Evolutionary conservation across 2,888 invertebrate genomes (phyloP), one percentile per base, ranked within the genome.

Genomic region (Leptinotarsa rubiginosa): DNA sequence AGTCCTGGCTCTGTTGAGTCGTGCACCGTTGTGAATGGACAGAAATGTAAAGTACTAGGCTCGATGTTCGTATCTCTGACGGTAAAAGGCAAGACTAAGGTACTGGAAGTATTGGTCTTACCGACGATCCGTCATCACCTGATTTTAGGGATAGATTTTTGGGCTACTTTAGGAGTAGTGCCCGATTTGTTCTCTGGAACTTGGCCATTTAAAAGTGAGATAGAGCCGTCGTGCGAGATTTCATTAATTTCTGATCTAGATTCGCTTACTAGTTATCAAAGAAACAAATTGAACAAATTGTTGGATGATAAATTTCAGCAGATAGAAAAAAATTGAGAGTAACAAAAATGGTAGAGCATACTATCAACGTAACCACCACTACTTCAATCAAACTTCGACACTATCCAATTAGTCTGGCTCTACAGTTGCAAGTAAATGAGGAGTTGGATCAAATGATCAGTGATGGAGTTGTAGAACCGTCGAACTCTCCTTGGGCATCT

Each of bases 401-500:
- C 68, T 74, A 71, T 15, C 78, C 78, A 1, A 65, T 80, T 12
- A 76, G 75, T 2, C 78, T 73, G 2, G 65, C 47, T 3, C 52
- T 69, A 12, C 77, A 78, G 64, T 47, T 49, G 54, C n/a, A 71
- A 41, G 72, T 80, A 12, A 69, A 80, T 49, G 49, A 47, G 16
- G 78, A 83, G 56, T 47, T 83, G 47, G 76, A 67, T 47, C 77
- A 77, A 56, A 80, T 85, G 78, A 31, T 83, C 69, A 70, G 76
- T 65, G 25, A 82, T 79, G 12, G 74, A 72, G 16, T 83, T 78
- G 74, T 83, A 10, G 81, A 83, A 49, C 76, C 76, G 5, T 80
- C 81, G 0, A 67, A 65, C 18, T 78, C 78, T 31, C 85, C 87
- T 0, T 88, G 84, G 84, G 86, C 1, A 22, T 72, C 75, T 1